Base-by-base conservation (phyloP, 2,888 invertebrate genomes). In the Asteroscopus sphinx region DNA sequence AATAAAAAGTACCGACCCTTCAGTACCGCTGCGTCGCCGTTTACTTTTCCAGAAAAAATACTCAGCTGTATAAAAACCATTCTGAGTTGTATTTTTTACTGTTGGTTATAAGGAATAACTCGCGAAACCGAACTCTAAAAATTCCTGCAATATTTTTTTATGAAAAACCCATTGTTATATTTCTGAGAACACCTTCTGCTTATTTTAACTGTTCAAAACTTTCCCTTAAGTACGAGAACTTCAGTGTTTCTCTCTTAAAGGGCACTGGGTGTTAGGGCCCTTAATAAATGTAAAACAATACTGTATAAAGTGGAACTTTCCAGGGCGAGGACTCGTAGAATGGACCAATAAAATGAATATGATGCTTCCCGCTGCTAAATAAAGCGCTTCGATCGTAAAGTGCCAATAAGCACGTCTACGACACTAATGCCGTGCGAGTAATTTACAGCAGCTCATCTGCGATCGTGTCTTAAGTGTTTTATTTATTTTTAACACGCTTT, bases 321-420 rank as follows among this genome's bases (percentile, higher is more conserved):
- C 40, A 13, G 3, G 3, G 41, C 35, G 45, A 52, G 36, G 54
- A 30, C 42, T 56, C 74, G 73, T 68, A 80, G 81, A 80, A 83
- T 80, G 55, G 73, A 51, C 72, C 74, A 85, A 87, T 87, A 85
- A 86, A 86, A 84, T 83, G 79, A 83, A 86, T 86, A 88, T 76
- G 79, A 87, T 77, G 77, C 88, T 88, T 69, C 90, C 91, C 83
- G 89, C 87, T 88, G 91, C 70, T 85, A 85, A 86, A 88, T 89
- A 86, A 86, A 89, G 77, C 82, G 81, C 64, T 79, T 64, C 60
- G 66, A 68, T 84, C 85, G 80, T 91, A 90, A 90, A 91, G 70
- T 76, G 77, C 68, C 80, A 80, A 80, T 83, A 76, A 77, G 54
- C 62, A 56, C 63, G 66, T 69, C 67, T 57, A 56, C 52, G 56